Percentiles rank a stretch among this genome's conserved stretches.
Conservation (phyloP, 1,140 invertebrate genomes). For the Andricus grossulariae region DNA sequence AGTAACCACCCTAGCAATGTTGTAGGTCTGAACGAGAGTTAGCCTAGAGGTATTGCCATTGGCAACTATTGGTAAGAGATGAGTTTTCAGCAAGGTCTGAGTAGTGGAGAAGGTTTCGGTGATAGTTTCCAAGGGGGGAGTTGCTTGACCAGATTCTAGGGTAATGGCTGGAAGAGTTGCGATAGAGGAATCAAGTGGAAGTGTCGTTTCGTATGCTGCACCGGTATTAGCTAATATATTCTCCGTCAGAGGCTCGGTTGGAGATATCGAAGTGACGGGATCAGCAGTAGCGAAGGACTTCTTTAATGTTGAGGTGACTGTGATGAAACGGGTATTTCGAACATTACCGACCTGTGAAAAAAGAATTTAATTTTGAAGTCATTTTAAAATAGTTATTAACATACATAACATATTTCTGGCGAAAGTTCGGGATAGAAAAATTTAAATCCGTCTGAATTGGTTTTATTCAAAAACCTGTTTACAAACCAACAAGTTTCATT, state of each 20-base stretch:
- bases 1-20: constrained; percentile 89
- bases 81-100: constrained; percentile 89
- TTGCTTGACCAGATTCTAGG: constrained; percentile 84
- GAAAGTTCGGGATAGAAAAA: too few relatives aligned
- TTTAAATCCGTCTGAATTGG: too few relatives aligned
- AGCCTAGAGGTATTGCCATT: constrained; percentile 83
- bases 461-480: too few relatives aligned
- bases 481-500: too few relatives aligned
- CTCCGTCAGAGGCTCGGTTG: constrained; percentile 87
- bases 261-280: constrained; percentile 76
- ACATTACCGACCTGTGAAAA: constrained; percentile 84
- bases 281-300: constrained; percentile 82
- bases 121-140: constrained; percentile 89
- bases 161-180: constrained; percentile 88
- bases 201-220: constrained; percentile 83
- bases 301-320: constrained; percentile 88
- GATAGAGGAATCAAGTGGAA: constrained; percentile 84
- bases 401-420: too few relatives aligned
- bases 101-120: constrained; percentile 94
- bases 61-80: constrained; percentile 88
- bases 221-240: constrained; percentile 89
- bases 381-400: too few relatives aligned
- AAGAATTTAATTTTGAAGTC: not conserved
- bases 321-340: constrained; percentile 90
- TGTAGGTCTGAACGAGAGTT: constrained; percentile 91